Conservation (phyloP, 1,140 invertebrate species). For the Sarcophaga peregrina region DNA sequence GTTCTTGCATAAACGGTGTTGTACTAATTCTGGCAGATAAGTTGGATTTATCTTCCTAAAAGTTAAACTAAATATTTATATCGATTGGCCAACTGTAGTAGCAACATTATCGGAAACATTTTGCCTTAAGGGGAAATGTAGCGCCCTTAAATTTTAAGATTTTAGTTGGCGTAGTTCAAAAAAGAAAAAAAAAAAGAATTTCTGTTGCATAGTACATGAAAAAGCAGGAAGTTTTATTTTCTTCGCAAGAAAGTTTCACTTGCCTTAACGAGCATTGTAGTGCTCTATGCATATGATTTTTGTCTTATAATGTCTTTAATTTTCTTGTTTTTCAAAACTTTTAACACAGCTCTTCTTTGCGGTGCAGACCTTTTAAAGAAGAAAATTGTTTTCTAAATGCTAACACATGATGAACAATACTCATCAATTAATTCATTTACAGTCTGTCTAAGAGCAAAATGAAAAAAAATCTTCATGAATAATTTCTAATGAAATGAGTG, state of each 20-base stretch:
- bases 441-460: not conserved
- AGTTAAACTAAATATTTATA: not conserved
- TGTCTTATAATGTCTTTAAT: slow-evolving; percentile 20
- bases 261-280: not conserved
- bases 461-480: not conserved
- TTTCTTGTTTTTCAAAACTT: not conserved
- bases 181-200: not conserved
- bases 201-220: not conserved
- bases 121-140: not conserved
- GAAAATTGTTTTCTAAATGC: too few relatives aligned
- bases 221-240: not conserved
- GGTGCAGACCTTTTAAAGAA: not conserved
- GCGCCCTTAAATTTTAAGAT: not conserved
- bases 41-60: too few relatives aligned
- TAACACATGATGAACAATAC: too few relatives aligned
- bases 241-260: not conserved
- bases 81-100: not conserved
- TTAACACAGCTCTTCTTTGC: not conserved
- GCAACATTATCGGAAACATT: not conserved
- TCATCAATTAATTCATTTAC: not conserved
- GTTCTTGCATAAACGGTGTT: too few relatives aligned
- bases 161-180: not conserved
- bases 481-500: not conserved
- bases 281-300: slow-evolving; percentile 34
- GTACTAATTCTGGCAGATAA: too few relatives aligned